Percentiles rank a stretch among this genome's conserved stretches.
These are phyloP conservation scores for Ianthella basta DNA, from an alignment of 37 sponge, comb jelly and placozoan species.

Conservation along the genomic window DNA sequence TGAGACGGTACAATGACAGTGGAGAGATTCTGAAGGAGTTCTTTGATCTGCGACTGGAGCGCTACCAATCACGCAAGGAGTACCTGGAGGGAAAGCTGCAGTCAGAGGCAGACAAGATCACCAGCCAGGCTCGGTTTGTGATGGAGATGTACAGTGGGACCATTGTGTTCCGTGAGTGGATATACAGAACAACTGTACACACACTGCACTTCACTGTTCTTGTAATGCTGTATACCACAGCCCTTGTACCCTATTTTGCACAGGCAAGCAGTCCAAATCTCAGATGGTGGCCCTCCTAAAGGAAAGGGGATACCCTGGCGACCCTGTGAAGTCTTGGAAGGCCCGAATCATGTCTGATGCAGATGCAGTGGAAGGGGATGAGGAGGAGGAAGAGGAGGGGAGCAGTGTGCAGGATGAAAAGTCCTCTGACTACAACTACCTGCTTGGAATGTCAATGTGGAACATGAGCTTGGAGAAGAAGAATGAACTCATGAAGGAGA, in stretches of 20 bases:
- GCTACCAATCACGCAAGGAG: slow-evolving; percentile 82
- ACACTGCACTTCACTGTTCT: background rate
- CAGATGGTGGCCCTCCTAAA: slow-evolving; percentile 76
- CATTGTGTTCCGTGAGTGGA: slow-evolving; percentile 67
- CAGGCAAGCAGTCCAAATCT: slow-evolving; percentile 79
- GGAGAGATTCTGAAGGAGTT: slow-evolving; percentile 87
- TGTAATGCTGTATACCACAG: background rate
- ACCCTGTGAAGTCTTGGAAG: slow-evolving; percentile 96
- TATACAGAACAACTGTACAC: background rate
- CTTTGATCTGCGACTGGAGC: slow-evolving; percentile 73
- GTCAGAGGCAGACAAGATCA: slow-evolving; percentile 81
- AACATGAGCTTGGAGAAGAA: slow-evolving; percentile 88
- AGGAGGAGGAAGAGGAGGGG: slow-evolving; percentile 45
- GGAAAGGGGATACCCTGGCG: slow-evolving; percentile 71
- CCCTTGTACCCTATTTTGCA: background rate
- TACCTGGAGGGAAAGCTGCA: slow-evolving; percentile 80
- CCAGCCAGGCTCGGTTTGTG: slow-evolving; percentile 92
- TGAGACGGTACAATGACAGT: slow-evolving; percentile 71
- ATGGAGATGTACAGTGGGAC: slow-evolving; percentile 89
- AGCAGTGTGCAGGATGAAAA: slow-evolving; percentile 39
- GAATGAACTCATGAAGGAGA: slow-evolving; percentile 82
- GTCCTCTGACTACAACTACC: slow-evolving; percentile 83
- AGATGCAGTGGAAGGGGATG: slow-evolving; percentile 26
- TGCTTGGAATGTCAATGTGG: slow-evolving; percentile 88
- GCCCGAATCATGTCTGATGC: slow-evolving; percentile 12